Evolutionary conservation across 2,113 vertebrate species (phyloP).

Genomic region (Semnornis frantzii): DNA sequence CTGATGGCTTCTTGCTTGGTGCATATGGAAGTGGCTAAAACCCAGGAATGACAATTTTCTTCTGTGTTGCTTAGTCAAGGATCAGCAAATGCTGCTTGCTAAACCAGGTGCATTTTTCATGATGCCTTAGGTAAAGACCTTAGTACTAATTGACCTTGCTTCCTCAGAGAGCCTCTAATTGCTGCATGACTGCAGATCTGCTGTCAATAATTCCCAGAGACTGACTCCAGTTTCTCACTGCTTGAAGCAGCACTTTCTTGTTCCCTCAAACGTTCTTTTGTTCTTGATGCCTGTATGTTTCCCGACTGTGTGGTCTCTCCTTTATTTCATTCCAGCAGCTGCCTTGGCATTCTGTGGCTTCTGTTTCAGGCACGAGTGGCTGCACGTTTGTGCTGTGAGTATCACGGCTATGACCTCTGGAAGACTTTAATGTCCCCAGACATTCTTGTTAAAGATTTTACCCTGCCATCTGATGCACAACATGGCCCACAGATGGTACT

Average conservation of each 20-base stretch:
- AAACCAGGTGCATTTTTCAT: background rate
- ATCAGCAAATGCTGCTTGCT: background rate
- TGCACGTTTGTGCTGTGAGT: background rate
- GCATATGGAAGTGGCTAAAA: background rate
- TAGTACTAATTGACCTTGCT: background rate
- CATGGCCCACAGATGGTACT: slow-evolving; percentile 54
- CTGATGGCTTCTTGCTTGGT: background rate
- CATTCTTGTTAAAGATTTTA: slow-evolving; percentile 1
- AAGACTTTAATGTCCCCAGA: slow-evolving; percentile 31
- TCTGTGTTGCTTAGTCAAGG: background rate
- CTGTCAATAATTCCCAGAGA: slow-evolving; percentile 2
- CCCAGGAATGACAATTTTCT: background rate
- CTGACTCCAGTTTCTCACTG: background rate
- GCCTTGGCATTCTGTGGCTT: background rate
- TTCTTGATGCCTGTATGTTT: background rate
- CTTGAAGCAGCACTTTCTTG: background rate
- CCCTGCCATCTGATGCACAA: slow-evolving; percentile 53
- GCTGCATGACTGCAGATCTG: background rate
- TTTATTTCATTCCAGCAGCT: slow-evolving; percentile 47
- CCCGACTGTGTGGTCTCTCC: slow-evolving; percentile 25
- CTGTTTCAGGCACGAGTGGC: slow-evolving; percentile 19
- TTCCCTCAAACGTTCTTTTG: slow-evolving; percentile 18
- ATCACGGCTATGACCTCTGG: background rate
- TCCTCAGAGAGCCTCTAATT: slow-evolving; percentile 1
- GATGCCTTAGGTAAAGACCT: too few relatives aligned